Base-by-base conservation (phyloP, 2,888 invertebrate genomes). In the Agrotis ipsilon region DNA sequence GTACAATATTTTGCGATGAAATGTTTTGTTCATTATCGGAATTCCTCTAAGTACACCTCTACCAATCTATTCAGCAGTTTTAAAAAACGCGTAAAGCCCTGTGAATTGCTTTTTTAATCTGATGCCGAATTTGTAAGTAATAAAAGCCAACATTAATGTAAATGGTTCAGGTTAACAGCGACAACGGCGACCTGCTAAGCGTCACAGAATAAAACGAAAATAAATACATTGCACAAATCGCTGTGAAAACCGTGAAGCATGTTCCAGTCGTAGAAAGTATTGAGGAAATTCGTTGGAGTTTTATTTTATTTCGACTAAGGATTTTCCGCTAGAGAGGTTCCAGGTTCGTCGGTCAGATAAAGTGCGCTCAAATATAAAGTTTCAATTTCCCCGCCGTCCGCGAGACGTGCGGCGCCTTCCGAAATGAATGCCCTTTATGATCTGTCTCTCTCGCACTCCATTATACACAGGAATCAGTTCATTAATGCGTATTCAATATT, bases 311-410 rank as follows among this genome's bases (percentile, higher is more conserved):
- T 91, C 89, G 84, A 88, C 87, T 89, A 86, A 90, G 89, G 91
- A 92, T 93, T 94, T 93, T 92, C 92, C 88, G 89, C 87, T 83
- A 87, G 90, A 90, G 86, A 88, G 88, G 88, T 87, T 89, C 86
- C 88, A 91, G 91, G 92, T 92, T 90, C 89, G 86, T 90, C 88
- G 93, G 93, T 93, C 92, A 94, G 92, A 94, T 93, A 92, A 92
- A 94, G 92, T 93, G 92, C 90, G 92, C 92, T 94, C 92, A 94
- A 94, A 95, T 94, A 95, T 94, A 95, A 94, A 95, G 94, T 94
- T 95, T 95, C 94, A 94, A 95, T 96, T 95, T 93, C 91, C 90
- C 86, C 89, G 85, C 88, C 84, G 89, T 87, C 89, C 87, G 87
- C 76, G 84, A 87, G 87, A 92, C 93, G 93, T 94, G 94, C 91